Evolutionary conservation across 2,113 vertebrate genomes (phyloP).

Genomic region (Mystacornis crossleyi): DNA sequence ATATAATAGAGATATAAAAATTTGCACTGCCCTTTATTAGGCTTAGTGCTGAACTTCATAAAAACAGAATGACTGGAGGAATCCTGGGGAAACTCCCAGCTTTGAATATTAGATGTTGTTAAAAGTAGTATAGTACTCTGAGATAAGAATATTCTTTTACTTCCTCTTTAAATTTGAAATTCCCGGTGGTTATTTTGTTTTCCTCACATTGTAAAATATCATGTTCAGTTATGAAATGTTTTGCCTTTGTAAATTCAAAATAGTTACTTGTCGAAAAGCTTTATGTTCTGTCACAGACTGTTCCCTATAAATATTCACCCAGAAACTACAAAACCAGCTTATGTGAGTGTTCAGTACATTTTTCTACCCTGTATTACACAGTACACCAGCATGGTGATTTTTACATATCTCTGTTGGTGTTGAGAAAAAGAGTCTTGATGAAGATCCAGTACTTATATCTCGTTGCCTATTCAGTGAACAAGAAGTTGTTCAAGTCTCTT

Average conservation of each 20-base stretch:
- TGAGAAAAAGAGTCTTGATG: not conserved
- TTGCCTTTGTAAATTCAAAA: not conserved
- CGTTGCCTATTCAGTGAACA: not conserved
- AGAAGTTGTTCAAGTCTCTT: not conserved
- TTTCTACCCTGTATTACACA: not conserved
- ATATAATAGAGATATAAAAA: not conserved
- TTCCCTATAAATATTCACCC: not conserved
- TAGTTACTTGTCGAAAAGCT: not conserved
- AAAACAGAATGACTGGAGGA: not conserved
- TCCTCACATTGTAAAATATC: not conserved
- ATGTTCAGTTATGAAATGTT: not conserved
- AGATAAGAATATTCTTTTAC: not conserved
- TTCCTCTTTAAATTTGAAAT: not conserved
- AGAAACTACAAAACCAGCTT: not conserved
- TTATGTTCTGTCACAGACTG: not conserved
- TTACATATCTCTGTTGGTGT: not conserved
- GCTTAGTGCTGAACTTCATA: not conserved
- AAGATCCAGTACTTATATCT: not conserved
- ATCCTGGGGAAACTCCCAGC: not conserved
- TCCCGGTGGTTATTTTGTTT: not conserved
- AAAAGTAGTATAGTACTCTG: not conserved
- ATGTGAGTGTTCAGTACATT: not conserved
- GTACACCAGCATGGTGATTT: not conserved
- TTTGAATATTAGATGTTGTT: not conserved
- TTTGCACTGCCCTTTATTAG: not conserved